Base-by-base conservation (phyloP, 2,113 vertebrate genomes). In the Muntiacus reevesi region DNA sequence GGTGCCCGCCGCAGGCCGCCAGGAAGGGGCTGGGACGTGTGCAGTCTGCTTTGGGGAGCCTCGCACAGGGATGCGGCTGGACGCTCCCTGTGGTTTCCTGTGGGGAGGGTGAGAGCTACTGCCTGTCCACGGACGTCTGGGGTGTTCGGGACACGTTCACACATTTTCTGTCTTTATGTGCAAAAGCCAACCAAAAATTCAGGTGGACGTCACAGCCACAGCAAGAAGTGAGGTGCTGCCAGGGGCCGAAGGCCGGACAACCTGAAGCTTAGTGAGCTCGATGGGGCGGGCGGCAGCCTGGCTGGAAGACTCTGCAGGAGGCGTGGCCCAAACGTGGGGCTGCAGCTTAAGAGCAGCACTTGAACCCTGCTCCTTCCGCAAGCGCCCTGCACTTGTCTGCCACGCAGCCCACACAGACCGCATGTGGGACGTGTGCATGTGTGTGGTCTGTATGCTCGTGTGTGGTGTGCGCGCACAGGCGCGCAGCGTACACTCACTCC, bases 61-160 rank as follows among this genome's bases (percentile, higher is more conserved):
- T 1, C 3, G 78, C 45, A 33, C 28, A 21, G 9, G 47, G 28
- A 33, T 2, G 28, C 28, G 12, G 78, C 16, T 0, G 9, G 2
- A 21, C 0, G 30, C 45, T 50, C 30, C 2, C 30, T 6, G 30
- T 33, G 78, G 47, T 17, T 10, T 17, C 45, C 78, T 6, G 30
- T 4, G 47, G 79, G 30, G 10, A 82, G 79, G 30, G 47, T 9
- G n/a, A 45, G 16, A 30, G 60, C 21, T 3, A 2, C 12, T 33
- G 2, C 33, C 45, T 55, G 30, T 7, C 40, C 19, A 17, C 0
- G 2, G 1, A 43, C 21, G 0, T 27, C n/a, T 45, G 12, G n/a
- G 33, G 1, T 5, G 33, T 7, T 36, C 0, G 7, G 62, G 50
- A 13, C 30, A 6, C 2, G 5, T 13, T 45, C 27, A 17, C 28